A percentile compares a stretch with the other conserved stretches of the same genome.
Evolutionary conservation across 2,797 vertebrate species (phyloP).

Genomic region (Molothrus ater): DNA sequence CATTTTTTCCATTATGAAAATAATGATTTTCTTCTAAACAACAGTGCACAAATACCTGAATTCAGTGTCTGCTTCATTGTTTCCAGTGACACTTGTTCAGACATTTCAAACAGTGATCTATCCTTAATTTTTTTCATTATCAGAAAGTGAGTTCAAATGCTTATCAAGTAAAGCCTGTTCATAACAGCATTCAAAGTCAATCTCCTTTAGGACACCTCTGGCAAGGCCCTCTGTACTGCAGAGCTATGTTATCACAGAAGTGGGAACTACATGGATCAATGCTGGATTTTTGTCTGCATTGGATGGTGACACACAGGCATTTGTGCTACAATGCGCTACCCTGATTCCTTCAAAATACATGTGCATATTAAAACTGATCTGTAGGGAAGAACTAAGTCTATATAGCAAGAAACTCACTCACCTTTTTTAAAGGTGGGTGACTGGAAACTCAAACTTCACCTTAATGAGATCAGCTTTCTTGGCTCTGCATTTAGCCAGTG

Average conservation of each 20-base stretch:
- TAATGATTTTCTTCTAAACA: neutral
- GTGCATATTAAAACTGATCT: neutral
- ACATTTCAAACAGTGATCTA: neutral
- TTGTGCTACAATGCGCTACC: neutral
- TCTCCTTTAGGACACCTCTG: neutral
- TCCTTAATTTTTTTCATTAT: neutral
- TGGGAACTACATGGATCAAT: neutral
- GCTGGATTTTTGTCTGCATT: neutral
- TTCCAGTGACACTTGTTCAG: neutral
- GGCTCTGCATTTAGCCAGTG: neutral
- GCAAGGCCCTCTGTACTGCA: neutral
- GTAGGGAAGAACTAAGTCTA: neutral
- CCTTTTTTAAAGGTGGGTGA: neutral
- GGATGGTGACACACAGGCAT: neutral
- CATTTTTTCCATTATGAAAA: neutral
- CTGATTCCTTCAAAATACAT: neutral
- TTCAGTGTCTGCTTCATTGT: neutral
- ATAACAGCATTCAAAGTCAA: neutral
- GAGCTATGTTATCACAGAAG: neutral
- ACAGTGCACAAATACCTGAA: neutral
- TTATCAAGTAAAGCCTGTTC: neutral
- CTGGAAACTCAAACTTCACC: neutral
- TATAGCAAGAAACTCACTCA: neutral
- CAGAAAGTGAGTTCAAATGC: neutral
- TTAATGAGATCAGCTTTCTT: neutral